A percentile compares a stretch with the other conserved stretches of the same genome.
These are phyloP conservation scores for Talpa occidentalis DNA, from an alignment of 2,113 vertebrate species.

Conservation along the genomic window DNA sequence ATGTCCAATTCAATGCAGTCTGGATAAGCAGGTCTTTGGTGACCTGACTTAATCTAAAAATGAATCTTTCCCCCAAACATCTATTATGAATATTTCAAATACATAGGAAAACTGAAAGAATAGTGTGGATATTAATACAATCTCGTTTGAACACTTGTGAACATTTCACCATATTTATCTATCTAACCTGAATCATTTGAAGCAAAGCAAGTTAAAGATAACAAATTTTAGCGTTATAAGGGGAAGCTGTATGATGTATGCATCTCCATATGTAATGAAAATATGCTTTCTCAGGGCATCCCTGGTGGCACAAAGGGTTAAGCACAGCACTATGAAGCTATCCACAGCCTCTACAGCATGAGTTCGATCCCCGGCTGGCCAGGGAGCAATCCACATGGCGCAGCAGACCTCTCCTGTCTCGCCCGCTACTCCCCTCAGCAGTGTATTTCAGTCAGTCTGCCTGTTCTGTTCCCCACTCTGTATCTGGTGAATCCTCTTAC, in stretches of 20 bases:
- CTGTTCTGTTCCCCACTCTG: too few species aligned
- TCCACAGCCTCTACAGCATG: too few species aligned
- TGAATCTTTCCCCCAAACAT: neutral
- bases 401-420: too few species aligned
- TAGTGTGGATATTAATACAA: neutral
- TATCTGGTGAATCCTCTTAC: too few species aligned
- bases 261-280: neutral
- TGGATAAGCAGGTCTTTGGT: neutral
- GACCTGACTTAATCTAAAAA: neutral
- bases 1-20: neutral
- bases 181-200: neutral
- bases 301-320: too few species aligned
- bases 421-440: too few species aligned
- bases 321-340: too few species aligned
- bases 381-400: too few species aligned
- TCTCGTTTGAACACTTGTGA: neutral
- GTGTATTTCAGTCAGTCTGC: too few species aligned
- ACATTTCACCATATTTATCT: neutral
- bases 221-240: neutral
- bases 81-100: constrained; percentile 23
- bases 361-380: too few species aligned
- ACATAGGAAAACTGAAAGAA: neutral
- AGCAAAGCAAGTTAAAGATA: neutral
- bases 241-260: neutral
- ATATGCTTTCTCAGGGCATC: neutral